phyloP scores from a whole-genome alignment of 2,888 invertebrate species.

The Lysandra coridon region DNA sequence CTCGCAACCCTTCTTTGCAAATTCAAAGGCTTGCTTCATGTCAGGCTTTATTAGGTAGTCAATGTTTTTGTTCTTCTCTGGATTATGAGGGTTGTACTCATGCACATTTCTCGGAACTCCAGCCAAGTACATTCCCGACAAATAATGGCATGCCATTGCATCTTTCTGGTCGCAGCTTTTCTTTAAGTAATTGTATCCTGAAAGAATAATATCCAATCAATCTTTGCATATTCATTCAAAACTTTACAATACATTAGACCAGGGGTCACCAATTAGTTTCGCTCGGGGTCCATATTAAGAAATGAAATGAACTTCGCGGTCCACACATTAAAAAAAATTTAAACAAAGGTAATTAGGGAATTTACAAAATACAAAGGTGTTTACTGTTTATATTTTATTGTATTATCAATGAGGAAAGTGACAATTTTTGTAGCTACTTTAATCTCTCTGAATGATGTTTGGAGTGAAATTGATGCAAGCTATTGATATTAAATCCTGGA shows the following conservation, averaged over 20 bases:
- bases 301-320: too few relatives aligned
- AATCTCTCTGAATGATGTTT: too few relatives aligned
- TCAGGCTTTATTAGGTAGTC: slow-evolving; percentile 83
- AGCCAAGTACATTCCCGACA: slow-evolving; percentile 88
- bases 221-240: background rate
- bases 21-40: slow-evolving; percentile 88
- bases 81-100: slow-evolving; percentile 63
- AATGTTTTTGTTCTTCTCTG: slow-evolving; percentile 63
- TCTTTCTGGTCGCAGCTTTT: slow-evolving; percentile 81
- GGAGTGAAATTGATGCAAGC: too few relatives aligned
- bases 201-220: slow-evolving; percentile 34
- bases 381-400: too few relatives aligned
- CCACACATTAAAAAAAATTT: too few relatives aligned
- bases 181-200: slow-evolving; percentile 81
- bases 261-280: too few relatives aligned
- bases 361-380: too few relatives aligned
- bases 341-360: too few relatives aligned
- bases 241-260: background rate
- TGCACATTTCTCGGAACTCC: slow-evolving; percentile 84
- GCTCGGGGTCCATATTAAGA: too few relatives aligned
- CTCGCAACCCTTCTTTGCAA: slow-evolving; percentile 90
- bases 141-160: slow-evolving; percentile 88
- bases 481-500: too few relatives aligned
- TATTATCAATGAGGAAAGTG: too few relatives aligned
- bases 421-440: too few relatives aligned